A percentile compares a stretch with the other conserved stretches of the same genome.
Evolutionary conservation across 1,140 invertebrate genomes (phyloP).

Genomic region (Muscidifurax raptorellus): DNA sequence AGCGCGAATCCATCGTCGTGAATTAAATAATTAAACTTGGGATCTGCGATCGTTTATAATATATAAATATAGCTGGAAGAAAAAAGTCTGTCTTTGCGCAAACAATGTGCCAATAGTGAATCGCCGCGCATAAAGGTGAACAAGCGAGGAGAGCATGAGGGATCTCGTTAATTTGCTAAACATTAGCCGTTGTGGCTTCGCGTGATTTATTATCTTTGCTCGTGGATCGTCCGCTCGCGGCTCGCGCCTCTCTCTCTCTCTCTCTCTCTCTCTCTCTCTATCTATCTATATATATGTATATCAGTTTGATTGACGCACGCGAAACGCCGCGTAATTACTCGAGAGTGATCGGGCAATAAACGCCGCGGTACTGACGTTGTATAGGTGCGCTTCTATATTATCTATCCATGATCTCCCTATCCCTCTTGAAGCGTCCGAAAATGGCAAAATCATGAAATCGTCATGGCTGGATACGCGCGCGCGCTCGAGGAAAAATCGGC

Average conservation of each 20-base stretch:
- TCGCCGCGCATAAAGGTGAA: not conserved
- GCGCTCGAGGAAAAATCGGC: not conserved
- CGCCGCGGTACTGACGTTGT: not conserved
- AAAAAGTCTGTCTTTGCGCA: conserved; percentile 1
- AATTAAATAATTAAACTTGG: conserved; percentile 12
- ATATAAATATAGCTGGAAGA: not conserved
- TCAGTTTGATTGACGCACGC: conserved; percentile 40
- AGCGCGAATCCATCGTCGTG: not conserved
- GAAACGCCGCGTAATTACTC: conserved; percentile 43
- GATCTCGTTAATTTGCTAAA: conserved; percentile 41
- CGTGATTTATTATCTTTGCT: conserved; percentile 43
- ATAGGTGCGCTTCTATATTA: not conserved
- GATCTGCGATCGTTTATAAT: not conserved
- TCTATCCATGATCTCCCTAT: not conserved
- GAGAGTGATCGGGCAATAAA: conserved; percentile 47
- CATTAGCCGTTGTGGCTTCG: conserved; percentile 30
- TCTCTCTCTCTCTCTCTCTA: too few relatives aligned
- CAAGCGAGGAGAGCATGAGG: not conserved
- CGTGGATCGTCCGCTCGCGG: conserved; percentile 1
- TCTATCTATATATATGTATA: too few relatives aligned
- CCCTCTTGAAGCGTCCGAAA: conserved; percentile 33
- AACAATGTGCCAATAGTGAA: conserved; percentile 16
- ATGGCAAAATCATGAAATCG: conserved; percentile 44
- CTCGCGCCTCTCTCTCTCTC: conserved; percentile 25
- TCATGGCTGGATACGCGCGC: conserved; percentile 12